Evolutionary conservation across 2,888 invertebrate genomes (phyloP), one percentile per base, ranked within the genome.

Genomic region (Lomographa bimaculata): DNA sequence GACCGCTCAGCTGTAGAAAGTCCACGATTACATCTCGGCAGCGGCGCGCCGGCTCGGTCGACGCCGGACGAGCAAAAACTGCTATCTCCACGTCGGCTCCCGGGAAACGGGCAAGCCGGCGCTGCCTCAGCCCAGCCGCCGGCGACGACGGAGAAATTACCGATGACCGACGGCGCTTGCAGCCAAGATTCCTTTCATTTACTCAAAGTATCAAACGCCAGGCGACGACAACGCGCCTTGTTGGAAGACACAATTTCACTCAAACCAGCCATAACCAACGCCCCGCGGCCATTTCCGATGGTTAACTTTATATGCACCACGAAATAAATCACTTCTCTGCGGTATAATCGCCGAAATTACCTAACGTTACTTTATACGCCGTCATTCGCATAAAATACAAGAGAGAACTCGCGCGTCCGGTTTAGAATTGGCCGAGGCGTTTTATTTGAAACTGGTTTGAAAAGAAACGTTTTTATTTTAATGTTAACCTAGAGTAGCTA

Each of bases 1-100:
- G 71, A 32, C 70, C 71, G 74, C 80, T 81, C 85, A 79, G 76
- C 84, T 75, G 83, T 87, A 87, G 86, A 89, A 89, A 89, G 87
- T 87, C 83, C 80, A 77, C 79, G 82, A 85, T 81, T 84, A 81
- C 76, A 84, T 81, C 79, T 78, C 71, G 65, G 59, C 67, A 62
- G 69, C 61, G 61, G 14, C 38, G 39, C 44, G 34, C 34, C 52
- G 44, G 55, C 58, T 66, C 69, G 59, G 60, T 56, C 70, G 73
- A 61, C 72, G 72, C 69, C 74, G 77, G 77, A 72, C 81, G 76
- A 74, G 78, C 75, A 83, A 85, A 84, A 82, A 81, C 79, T 79
- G 77, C 78, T 78, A 78, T 83, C 80, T 67, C 73, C 59, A 53
- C 63, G 60, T 60, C 65, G 53, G 60, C 75, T 78, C 83, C 84